Evolutionary conservation across 2,888 invertebrate species (phyloP).

Genomic region (Prosopocoilus inquinatus): DNA sequence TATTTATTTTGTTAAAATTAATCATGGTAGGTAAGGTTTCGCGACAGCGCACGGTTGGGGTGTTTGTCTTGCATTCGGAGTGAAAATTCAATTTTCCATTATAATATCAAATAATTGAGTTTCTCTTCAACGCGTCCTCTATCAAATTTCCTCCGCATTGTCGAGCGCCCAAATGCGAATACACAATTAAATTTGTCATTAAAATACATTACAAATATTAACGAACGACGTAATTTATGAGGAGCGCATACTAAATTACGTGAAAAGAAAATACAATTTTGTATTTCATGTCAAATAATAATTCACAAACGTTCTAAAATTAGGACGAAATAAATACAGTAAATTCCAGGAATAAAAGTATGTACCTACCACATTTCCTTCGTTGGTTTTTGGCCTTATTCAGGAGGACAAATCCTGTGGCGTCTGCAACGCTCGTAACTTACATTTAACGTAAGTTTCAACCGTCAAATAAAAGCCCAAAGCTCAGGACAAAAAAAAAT

Average conservation of each 20-base stretch:
- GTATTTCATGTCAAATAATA: no score
- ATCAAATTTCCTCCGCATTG: not conserved
- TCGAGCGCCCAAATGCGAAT: not conserved
- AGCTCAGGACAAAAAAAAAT: constrained; percentile 29
- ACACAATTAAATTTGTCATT: not conserved
- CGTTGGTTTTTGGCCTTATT: no score
- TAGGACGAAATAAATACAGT: not conserved
- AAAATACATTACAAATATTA: not conserved
- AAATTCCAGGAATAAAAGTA: not conserved
- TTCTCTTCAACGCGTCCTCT: not conserved
- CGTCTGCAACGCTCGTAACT: constrained; percentile 7
- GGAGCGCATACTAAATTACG: no score
- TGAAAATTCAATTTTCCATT: not conserved
- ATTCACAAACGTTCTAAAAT: not conserved
- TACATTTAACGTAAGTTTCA: constrained; percentile 32
- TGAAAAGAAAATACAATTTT: no score
- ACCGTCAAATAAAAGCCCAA: constrained; percentile 31
- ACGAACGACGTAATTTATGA: no score
- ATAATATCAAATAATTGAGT: not conserved
- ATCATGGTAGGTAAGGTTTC: not conserved
- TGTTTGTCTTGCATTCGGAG: not conserved
- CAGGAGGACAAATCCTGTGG: not conserved
- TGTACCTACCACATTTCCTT: not conserved
- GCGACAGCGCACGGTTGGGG: not conserved
- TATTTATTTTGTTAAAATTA: not conserved